A percentile compares a stretch with the other conserved stretches of the same genome.
Evolutionary conservation across 1,140 invertebrate genomes (phyloP).

Genomic region (Drosophila aff.): DNA sequence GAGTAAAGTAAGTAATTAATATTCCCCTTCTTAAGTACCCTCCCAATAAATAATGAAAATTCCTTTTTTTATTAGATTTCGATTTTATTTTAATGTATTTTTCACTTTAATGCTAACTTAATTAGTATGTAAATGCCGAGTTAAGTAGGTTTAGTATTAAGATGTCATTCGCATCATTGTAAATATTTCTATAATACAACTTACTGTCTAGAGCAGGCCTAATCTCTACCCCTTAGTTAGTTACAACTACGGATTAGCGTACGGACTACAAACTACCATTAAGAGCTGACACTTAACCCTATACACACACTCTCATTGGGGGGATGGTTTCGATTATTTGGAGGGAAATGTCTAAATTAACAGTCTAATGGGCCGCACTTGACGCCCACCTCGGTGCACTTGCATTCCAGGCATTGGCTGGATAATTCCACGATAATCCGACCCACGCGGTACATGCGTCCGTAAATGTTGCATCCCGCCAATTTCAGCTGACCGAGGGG

Average conservation of each 20-base stretch:
- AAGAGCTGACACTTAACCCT: constrained; percentile 28
- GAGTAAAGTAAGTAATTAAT: background rate
- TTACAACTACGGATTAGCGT: constrained; percentile 32
- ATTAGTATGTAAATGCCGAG: constrained; percentile 34
- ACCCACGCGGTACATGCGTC: constrained; percentile 94
- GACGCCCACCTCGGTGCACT: constrained; percentile 94
- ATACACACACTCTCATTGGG: constrained; percentile 23
- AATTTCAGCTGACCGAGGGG: constrained; percentile 89
- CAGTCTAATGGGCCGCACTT: constrained; percentile 91
- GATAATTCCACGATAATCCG: constrained; percentile 94
- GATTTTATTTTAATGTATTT: constrained; percentile 14
- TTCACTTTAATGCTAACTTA: background rate
- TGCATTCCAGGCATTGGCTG: constrained; percentile 92
- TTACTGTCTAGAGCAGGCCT: constrained; percentile 34
- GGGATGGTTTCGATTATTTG: background rate
- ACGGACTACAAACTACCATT: constrained; percentile 13
- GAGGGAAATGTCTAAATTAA: constrained; percentile 68
- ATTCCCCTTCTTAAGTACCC: background rate
- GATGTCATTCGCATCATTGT: constrained; percentile 17
- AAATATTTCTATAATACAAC: constrained; percentile 70
- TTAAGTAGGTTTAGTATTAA: constrained; percentile 23
- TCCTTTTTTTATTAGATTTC: background rate
- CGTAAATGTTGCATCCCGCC: constrained; percentile 96
- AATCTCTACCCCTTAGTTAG: constrained; percentile 23
- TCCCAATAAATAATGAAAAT: background rate